Conservation (phyloP, 2,888 invertebrate species). For the Tipula helvola region DNA sequence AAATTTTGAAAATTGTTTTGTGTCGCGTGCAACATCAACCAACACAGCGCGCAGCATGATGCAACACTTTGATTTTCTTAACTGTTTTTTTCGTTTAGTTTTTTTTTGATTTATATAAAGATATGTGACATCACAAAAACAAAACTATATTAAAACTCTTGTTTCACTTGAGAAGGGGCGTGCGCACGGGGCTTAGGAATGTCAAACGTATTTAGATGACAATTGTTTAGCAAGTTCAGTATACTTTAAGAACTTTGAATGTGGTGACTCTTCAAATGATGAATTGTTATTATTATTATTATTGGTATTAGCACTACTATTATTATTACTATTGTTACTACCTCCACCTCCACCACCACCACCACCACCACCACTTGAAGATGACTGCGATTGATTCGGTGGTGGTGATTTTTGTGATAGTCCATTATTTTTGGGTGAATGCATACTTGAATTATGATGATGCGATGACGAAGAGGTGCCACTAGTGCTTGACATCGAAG, state of each 20-base stretch:
- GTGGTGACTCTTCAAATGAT: conserved; percentile 78
- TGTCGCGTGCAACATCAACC: neutral
- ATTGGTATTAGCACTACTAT: neutral
- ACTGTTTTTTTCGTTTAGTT: neutral
- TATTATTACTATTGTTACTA: conserved; percentile 12
- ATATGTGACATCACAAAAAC: neutral
- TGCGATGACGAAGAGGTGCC: conserved; percentile 23
- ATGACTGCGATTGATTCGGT: conserved; percentile 9
- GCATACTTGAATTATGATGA: conserved; percentile 30
- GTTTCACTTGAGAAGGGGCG: neutral
- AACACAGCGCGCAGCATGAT: neutral
- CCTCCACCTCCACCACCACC: neutral
- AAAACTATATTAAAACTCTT: neutral
- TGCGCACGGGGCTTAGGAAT: conserved; percentile 22
- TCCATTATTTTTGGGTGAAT: conserved; percentile 32
- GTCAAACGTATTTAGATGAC: conserved; percentile 90
- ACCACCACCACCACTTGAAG: conserved; percentile 17
- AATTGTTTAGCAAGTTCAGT: conserved; percentile 97
- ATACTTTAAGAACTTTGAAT: conserved; percentile 96
- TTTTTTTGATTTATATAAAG: neutral
- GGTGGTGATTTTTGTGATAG: neutral
- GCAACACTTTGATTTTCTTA: neutral
- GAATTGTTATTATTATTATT: conserved; percentile 18
- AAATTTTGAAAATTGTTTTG: neutral
- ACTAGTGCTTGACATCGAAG: conserved; percentile 22